Percentiles rank a stretch among this genome's conserved stretches.
Evolutionary conservation across 2,888 invertebrate genomes (phyloP).

Genomic region (Tupiocoris notatus): DNA sequence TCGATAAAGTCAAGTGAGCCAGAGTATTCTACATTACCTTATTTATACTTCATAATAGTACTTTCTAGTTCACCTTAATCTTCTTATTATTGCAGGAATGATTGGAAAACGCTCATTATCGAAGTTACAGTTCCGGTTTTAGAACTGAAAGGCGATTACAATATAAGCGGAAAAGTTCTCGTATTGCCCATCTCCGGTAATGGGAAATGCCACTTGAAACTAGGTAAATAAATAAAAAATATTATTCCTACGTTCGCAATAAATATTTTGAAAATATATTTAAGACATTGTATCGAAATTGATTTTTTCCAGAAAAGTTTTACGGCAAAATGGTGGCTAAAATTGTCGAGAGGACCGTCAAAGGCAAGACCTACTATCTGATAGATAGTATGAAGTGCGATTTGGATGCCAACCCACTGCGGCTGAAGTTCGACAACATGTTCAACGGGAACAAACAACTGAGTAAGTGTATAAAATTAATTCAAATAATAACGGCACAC

Average conservation of each 20-base stretch:
- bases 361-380: constrained; percentile 22
- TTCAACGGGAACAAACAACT: constrained; percentile 56
- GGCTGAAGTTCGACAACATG: constrained; percentile 53
- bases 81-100: not conserved
- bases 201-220: not conserved
- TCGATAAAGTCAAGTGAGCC: not conserved
- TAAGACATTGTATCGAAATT: not conserved
- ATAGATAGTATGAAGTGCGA: constrained; percentile 48
- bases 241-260: no score
- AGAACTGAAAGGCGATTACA: constrained; percentile 60
- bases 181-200: constrained; percentile 21
- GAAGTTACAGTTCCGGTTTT: constrained; percentile 53
- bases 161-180: constrained; percentile 22
- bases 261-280: no score
- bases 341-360: not conserved
- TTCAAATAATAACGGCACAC: no score
- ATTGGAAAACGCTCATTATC: constrained; percentile 26
- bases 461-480: constrained; percentile 49
- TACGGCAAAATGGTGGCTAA: not conserved
- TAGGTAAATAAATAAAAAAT: no score
- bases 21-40: not conserved
- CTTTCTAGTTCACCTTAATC: not conserved
- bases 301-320: constrained; percentile 11
- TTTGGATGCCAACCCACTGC: constrained; percentile 49
- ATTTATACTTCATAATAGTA: not conserved